These are phyloP conservation scores for Monarcha castaneiventris DNA, from an alignment of 2,113 vertebrate species.

Conservation along the genomic window DNA sequence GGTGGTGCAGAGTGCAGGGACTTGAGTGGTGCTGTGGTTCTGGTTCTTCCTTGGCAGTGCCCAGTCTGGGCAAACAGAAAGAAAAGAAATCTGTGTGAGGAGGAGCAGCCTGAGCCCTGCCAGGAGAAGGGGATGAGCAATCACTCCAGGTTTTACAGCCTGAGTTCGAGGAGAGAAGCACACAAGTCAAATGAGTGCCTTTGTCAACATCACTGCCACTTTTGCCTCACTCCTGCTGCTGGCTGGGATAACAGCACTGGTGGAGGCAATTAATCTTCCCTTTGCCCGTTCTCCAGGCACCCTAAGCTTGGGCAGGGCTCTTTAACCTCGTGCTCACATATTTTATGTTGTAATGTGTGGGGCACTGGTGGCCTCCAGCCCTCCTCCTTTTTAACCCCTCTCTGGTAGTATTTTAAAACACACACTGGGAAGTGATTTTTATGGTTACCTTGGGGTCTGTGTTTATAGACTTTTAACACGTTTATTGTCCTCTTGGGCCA, in stretches of 20 bases:
- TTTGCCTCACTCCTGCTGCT: conserved; percentile 6
- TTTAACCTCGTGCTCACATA: conserved; percentile 37
- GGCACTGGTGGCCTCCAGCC: conserved; percentile 33
- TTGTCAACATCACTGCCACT: conserved; percentile 56
- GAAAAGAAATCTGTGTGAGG: neutral
- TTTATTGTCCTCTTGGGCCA: conserved; percentile 15
- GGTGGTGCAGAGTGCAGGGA: fast-evolving
- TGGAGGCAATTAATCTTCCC: conserved; percentile 55
- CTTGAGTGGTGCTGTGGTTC: fast-evolving
- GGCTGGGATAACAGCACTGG: conserved; percentile 3
- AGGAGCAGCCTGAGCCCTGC: neutral
- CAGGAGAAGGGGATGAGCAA: neutral
- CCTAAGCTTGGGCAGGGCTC: conserved; percentile 40
- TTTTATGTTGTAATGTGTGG: conserved; percentile 40
- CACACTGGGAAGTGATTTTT: conserved; percentile 7
- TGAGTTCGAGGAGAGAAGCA: conserved; percentile 1
- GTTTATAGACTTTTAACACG: conserved; percentile 48
- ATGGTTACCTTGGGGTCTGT: conserved; percentile 12
- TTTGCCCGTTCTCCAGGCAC: conserved; percentile 43
- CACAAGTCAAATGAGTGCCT: neutral
- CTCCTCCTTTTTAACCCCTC: conserved; percentile 35
- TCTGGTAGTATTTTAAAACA: conserved; percentile 33
- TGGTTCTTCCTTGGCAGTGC: neutral
- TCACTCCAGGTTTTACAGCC: conserved; percentile 28
- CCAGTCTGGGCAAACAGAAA: neutral